Evolutionary conservation across 2,888 invertebrate genomes (phyloP), one percentile per base, ranked within the genome.

Genomic region (Nineta flava): DNA sequence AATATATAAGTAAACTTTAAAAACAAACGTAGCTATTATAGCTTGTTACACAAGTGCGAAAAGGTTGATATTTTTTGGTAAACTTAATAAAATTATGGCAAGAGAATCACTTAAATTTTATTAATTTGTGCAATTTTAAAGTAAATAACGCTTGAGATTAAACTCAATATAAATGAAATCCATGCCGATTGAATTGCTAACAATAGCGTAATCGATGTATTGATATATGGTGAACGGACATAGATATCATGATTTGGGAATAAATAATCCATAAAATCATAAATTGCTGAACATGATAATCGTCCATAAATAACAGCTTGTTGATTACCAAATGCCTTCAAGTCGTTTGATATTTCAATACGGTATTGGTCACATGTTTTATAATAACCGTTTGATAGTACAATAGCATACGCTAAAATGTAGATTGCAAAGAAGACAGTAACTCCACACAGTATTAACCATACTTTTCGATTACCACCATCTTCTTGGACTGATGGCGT

Each of bases 181-280:
- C 82, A 83, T 0, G 81, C 72, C 1, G 76, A 65, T 12, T 75
- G 59, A 9, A 87, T 64, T 0, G 83, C 79, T 21, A 85, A 59
- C 50, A 80, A 78, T 48, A 87, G 68, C 10, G 81, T 73, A 3
- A 78, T 60, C 0, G 82, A 81, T 1, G 85, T 87, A 60, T 87
- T 83, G 40, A 87, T 86, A 54, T 75, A 74, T 9, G 77, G 77
- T 34, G 79, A 73, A 19, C 79, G 70, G 55, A 76, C 75, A 55
- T 78, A 76, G 47, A 75, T 77, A 0, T 76, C 71, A 13, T 65
- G 63, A 56, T 82, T 80, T 47, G 82, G 79, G 52, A 84, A 82
- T 52, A 87, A 68, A 58, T 83, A 88, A 62, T 88, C 88, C 84
- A 88, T 84, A 62, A 83, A 87, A 66, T 88, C 88, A 57, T 78